Conservation (phyloP, 2,888 invertebrate species). For the Andrena flavipes region DNA sequence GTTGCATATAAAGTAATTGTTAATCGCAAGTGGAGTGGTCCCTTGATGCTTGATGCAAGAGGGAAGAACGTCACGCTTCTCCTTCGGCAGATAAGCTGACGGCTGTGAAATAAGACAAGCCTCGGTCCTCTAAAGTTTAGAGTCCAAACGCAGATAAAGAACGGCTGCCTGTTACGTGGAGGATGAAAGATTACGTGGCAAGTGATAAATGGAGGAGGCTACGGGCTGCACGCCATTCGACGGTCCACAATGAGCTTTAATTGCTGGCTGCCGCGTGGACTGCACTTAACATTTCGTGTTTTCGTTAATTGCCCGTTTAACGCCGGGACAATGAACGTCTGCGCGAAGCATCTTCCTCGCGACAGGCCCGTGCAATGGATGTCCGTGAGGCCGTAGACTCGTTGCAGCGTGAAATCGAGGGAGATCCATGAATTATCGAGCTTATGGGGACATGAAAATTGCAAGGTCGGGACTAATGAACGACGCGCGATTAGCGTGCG, state of each 20-base stretch:
- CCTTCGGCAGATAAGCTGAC: no score
- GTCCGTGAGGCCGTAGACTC: background rate
- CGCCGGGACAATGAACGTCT: background rate
- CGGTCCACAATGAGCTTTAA: background rate
- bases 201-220: background rate
- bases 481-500: slow-evolving; percentile 42
- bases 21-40: no score
- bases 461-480: slow-evolving; percentile 38
- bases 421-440: slow-evolving; percentile 32
- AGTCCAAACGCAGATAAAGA: background rate
- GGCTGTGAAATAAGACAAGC: no score
- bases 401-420: slow-evolving; percentile 34
- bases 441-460: slow-evolving; percentile 56
- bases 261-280: background rate
- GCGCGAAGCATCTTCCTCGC: no score
- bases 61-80: no score
- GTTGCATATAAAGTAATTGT: no score
- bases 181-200: background rate
- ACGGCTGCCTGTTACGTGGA: background rate
- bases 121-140: background rate
- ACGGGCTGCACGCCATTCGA: background rate
- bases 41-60: no score
- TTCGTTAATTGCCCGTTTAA: background rate
- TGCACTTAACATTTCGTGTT: background rate
- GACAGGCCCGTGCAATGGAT: no score